These are phyloP conservation scores for Bembecia ichneumoniformis DNA, from an alignment of 2,888 invertebrate genomes.

Conservation along the genomic window DNA sequence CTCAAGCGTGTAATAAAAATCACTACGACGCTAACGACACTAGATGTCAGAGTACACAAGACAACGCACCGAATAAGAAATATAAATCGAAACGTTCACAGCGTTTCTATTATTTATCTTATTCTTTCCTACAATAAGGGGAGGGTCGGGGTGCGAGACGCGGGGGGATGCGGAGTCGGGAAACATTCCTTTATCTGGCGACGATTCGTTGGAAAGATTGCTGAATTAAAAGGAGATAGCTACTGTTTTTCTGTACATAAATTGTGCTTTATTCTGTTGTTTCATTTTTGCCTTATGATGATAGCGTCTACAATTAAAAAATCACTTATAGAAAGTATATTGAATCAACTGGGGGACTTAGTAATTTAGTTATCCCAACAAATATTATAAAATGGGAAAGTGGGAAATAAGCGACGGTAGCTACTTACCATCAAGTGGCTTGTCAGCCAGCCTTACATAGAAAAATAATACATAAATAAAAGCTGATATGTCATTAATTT, in stretches of 20 bases:
- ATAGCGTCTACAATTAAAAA: too few relatives aligned
- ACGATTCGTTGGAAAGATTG: not conserved
- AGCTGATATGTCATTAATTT: too few relatives aligned
- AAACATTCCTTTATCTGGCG: conserved; percentile 4
- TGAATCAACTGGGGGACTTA: not conserved
- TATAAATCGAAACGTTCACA: conserved; percentile 34
- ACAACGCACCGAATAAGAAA: conserved; percentile 21
- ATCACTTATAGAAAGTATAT: not conserved
- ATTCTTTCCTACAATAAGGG: not conserved
- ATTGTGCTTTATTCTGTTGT: not conserved
- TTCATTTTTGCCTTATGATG: not conserved
- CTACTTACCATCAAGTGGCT: too few relatives aligned
- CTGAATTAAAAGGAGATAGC: not conserved
- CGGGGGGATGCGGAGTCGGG: not conserved
- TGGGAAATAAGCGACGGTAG: too few relatives aligned
- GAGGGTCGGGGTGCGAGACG: not conserved
- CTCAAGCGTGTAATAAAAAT: not conserved
- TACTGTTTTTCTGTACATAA: not conserved
- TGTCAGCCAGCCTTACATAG: too few relatives aligned
- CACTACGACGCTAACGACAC: not conserved
- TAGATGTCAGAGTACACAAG: not conserved
- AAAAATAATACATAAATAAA: too few relatives aligned
- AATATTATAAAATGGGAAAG: too few relatives aligned
- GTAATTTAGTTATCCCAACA: too few relatives aligned
- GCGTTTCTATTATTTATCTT: conserved; percentile 36